A percentile compares a stretch with the other conserved stretches of the same genome.
These are phyloP conservation scores for Premnoplex brunnescens DNA, from an alignment of 2,797 vertebrate genomes.

Conservation along the genomic window DNA sequence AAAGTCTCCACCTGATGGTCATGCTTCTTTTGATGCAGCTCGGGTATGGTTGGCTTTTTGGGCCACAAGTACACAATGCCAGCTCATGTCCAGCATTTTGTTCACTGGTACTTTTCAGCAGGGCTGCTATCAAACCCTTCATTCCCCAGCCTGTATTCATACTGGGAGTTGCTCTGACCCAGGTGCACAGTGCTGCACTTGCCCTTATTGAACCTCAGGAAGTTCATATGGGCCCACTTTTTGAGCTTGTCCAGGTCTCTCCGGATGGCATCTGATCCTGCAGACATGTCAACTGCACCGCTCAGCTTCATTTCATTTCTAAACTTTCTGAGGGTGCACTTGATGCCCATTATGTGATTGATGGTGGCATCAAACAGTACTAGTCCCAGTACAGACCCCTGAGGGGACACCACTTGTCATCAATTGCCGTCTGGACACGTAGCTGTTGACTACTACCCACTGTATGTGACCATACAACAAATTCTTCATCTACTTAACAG, in stretches of 20 bases:
- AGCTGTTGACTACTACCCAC: neutral
- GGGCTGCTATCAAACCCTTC: neutral
- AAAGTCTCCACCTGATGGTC: neutral
- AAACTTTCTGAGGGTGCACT: neutral
- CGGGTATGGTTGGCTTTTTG: neutral
- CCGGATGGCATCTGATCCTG: neutral
- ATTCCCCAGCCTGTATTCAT: neutral
- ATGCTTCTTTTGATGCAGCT: neutral
- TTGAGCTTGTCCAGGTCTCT: neutral
- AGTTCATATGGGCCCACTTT: neutral
- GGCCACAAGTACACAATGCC: neutral
- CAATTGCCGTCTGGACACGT: neutral
- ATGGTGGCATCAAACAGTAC: neutral
- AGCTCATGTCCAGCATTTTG: neutral
- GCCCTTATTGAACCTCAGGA: neutral
- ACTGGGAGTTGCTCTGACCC: neutral
- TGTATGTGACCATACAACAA: neutral
- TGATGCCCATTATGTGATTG: neutral
- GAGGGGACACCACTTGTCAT: neutral
- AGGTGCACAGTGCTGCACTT: neutral
- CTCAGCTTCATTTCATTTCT: neutral
- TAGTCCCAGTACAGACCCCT: neutral
- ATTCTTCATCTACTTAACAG: neutral
- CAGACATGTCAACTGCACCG: neutral
- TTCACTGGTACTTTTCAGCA: neutral